phyloP scores from a whole-genome alignment of 2,113 vertebrate species.

The Mobula hypostoma region DNA sequence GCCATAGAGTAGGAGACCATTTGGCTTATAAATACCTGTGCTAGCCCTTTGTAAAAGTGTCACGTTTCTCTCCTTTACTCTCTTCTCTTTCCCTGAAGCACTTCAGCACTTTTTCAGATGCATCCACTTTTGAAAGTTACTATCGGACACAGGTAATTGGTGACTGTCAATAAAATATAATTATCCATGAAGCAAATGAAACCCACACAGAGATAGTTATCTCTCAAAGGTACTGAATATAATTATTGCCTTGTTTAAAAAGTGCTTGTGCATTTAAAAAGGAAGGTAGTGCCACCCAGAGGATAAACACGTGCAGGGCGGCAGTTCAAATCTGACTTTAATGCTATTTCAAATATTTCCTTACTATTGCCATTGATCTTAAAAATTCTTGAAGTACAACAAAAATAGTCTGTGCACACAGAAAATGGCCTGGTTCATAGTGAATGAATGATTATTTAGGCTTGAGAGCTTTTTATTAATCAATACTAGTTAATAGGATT shows the following conservation, averaged over 20 bases:
- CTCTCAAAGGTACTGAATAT: neutral
- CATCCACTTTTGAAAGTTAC: neutral
- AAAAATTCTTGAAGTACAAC: neutral
- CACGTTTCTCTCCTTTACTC: neutral
- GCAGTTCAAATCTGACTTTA: neutral
- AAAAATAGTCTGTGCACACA: neutral
- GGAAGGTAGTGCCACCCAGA: neutral
- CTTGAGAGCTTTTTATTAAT: neutral
- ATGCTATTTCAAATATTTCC: neutral
- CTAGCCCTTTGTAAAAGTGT: neutral
- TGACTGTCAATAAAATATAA: neutral
- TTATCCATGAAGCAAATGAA: neutral
- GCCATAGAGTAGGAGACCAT: neutral
- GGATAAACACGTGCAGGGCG: neutral
- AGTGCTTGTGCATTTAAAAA: neutral
- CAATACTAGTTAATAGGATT: neutral
- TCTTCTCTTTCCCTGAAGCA: neutral
- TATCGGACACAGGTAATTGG: neutral
- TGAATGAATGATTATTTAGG: neutral
- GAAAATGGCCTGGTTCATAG: neutral
- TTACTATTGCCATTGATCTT: neutral
- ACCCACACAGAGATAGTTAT: neutral
- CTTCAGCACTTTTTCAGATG: neutral
- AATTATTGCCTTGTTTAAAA: neutral
- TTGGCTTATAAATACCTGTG: neutral